Percentiles rank a stretch among this genome's conserved stretches.
These are phyloP conservation scores for Bombylius major DNA, from an alignment of 2,888 invertebrate species.

Conservation along the genomic window DNA sequence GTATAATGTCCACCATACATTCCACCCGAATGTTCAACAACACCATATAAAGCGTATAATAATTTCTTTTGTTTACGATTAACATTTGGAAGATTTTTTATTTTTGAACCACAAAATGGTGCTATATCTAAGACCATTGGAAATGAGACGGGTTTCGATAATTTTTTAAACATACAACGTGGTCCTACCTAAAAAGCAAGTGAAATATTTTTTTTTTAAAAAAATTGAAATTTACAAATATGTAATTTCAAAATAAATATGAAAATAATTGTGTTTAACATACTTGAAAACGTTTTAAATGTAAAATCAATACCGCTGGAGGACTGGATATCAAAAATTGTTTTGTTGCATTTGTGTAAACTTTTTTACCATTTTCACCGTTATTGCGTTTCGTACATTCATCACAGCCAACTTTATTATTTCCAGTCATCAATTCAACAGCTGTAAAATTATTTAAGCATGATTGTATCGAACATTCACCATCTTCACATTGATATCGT, in stretches of 20 bases:
- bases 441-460: constrained; percentile 89
- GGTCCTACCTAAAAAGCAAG: constrained; percentile 61
- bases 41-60: constrained; percentile 82
- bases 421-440: constrained; percentile 78
- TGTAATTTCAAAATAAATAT: too few species aligned
- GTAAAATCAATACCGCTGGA: constrained; percentile 87
- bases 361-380: constrained; percentile 55
- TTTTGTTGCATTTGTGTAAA: constrained; percentile 71
- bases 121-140: constrained; percentile 75
- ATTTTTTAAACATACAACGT: constrained; percentile 63
- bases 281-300: constrained; percentile 84
- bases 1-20: constrained; percentile 79
- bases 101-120: constrained; percentile 70
- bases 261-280: neutral
- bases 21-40: constrained; percentile 89
- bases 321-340: constrained; percentile 79
- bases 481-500: constrained; percentile 60
- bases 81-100: constrained; percentile 48
- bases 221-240: neutral
- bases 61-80: constrained; percentile 51
- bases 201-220: neutral
- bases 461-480: constrained; percentile 73
- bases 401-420: constrained; percentile 88
- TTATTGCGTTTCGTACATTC: constrained; percentile 68
- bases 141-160: constrained; percentile 76